Conservation (phyloP, 2,797 vertebrate genomes). For the Sebastiscus tertius region DNA sequence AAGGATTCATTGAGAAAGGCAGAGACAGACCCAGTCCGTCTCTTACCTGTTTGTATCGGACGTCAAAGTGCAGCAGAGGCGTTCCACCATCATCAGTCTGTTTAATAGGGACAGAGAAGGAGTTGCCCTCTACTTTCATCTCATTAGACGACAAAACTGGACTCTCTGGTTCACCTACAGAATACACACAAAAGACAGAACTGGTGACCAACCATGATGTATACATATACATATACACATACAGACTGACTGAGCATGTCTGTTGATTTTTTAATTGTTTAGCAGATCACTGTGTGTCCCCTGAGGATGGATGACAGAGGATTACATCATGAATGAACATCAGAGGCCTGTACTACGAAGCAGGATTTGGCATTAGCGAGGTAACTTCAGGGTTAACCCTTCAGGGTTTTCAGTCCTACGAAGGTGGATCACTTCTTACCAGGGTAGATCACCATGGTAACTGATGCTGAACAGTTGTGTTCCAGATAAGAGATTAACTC, state of each 20-base stretch:
- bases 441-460: too few species aligned
- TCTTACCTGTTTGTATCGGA: conserved; percentile 66
- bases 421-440: too few species aligned
- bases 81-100: conserved; percentile 45
- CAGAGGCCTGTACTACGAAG: neutral
- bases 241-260: neutral
- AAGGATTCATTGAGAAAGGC: neutral
- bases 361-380: too few species aligned
- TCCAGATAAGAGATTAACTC: too few species aligned
- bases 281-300: conserved; percentile 32
- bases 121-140: conserved; percentile 56
- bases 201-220: neutral
- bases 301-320: conserved; percentile 57
- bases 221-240: neutral
- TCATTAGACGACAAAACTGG: conserved; percentile 42
- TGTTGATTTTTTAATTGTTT: neutral
- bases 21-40: neutral
- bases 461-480: too few species aligned
- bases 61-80: conserved; percentile 51
- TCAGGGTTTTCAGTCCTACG: too few species aligned
- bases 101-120: conserved; percentile 60
- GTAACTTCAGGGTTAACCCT: too few species aligned
- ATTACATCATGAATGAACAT: conserved; percentile 39
- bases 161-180: conserved; percentile 73
- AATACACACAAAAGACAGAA: neutral